These are phyloP conservation scores for Mohoua ochrocephala DNA, from an alignment of 2,113 vertebrate genomes.

Conservation along the genomic window DNA sequence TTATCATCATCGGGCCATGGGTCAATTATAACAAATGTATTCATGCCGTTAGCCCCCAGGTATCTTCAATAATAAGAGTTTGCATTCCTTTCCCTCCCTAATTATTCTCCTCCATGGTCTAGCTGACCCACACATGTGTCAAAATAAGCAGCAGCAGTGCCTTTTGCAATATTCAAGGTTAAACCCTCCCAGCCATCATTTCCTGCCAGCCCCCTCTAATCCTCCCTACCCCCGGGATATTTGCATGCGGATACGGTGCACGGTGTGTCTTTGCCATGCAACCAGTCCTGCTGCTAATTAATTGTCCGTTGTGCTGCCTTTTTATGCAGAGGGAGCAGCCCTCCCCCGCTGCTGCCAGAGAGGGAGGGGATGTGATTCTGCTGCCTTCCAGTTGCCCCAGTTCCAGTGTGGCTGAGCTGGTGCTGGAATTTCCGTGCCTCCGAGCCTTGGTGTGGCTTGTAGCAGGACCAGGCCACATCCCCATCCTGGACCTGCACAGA, in stretches of 20 bases:
- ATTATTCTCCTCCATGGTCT: slow-evolving; percentile 33
- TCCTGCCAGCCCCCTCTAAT: not conserved
- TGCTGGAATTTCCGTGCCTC: not conserved
- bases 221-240: not conserved
- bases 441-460: not conserved
- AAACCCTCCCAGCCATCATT: slow-evolving; percentile 18
- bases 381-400: not conserved
- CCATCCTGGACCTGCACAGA: rapidly evolving
- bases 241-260: not conserved
- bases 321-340: slow-evolving; percentile 11
- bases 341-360: not conserved
- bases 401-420: not conserved
- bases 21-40: slow-evolving; percentile 60
- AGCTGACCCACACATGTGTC: slow-evolving; percentile 36
- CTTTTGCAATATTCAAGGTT: slow-evolving; percentile 25
- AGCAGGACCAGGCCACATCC: not conserved
- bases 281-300: not conserved
- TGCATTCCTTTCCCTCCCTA: slow-evolving; percentile 35
- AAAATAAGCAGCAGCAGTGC: not conserved
- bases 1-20: not conserved
- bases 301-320: slow-evolving; percentile 26
- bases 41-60: slow-evolving; percentile 37
- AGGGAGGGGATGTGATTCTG: not conserved
- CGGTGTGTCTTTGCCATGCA: not conserved
- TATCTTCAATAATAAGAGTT: slow-evolving; percentile 45